Percentiles rank a stretch among this genome's conserved stretches.
phyloP scores from a whole-genome alignment of 2,888 invertebrate species.

The Dexiosoma caninum region DNA sequence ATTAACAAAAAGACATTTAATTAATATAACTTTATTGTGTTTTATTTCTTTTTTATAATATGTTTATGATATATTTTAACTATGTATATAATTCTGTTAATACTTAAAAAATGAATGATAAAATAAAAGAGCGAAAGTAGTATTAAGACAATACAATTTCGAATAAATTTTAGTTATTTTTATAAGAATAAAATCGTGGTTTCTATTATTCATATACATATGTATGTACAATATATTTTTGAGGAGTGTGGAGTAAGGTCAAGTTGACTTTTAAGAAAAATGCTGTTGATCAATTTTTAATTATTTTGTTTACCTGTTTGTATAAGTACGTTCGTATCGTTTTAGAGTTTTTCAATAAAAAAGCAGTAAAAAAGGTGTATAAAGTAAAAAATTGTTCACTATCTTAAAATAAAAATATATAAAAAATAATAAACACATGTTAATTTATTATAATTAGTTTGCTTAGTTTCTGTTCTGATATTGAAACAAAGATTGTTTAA shows the following conservation, averaged over 20 bases:
- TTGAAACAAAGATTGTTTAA: slow-evolving; percentile 26
- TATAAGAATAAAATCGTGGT: neutral
- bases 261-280: slow-evolving; percentile 49
- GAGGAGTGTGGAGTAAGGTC: slow-evolving; percentile 17
- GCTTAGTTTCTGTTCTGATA: slow-evolving; percentile 1
- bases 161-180: neutral
- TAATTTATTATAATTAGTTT: neutral
- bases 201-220: neutral
- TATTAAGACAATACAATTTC: neutral
- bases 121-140: neutral
- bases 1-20: slow-evolving; percentile 57
- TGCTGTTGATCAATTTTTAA: slow-evolving; percentile 25
- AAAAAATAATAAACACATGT: slow-evolving; percentile 29
- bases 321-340: slow-evolving; percentile 4
- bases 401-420: slow-evolving; percentile 26
- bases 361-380: slow-evolving; percentile 57
- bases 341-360: slow-evolving; percentile 12
- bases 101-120: neutral
- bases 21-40: slow-evolving; percentile 40
- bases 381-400: slow-evolving; percentile 43
- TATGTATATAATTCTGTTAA: slow-evolving; percentile 25
- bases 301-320: neutral
- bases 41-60: slow-evolving; percentile 31
- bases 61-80: slow-evolving; percentile 53
- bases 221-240: neutral